A percentile compares a stretch with the other conserved stretches of the same genome.
Conservation (phyloP, 2,113 vertebrate species). For the Sinocyclocheilus anshuiensis region DNA sequence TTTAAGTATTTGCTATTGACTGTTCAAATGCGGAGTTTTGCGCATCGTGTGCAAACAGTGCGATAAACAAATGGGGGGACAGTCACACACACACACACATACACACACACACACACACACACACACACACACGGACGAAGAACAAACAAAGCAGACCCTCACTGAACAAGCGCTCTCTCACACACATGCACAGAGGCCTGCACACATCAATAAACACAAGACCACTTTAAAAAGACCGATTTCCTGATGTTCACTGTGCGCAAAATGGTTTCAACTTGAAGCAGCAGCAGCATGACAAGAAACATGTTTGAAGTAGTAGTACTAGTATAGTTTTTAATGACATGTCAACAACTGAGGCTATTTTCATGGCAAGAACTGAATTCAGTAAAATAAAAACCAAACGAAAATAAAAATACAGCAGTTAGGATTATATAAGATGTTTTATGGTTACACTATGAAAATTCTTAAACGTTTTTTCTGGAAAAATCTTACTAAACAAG, state of each 20-base stretch:
- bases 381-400: too few species aligned
- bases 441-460: too few species aligned
- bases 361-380: too few species aligned
- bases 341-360: too few species aligned
- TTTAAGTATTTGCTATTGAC: too few species aligned
- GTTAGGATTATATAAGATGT: too few species aligned
- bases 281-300: not conserved
- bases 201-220: slow-evolving; percentile 16
- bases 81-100: not conserved
- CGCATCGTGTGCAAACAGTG: too few species aligned
- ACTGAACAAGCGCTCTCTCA: slow-evolving; percentile 38
- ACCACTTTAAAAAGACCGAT: not conserved
- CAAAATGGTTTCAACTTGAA: not conserved
- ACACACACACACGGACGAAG: slow-evolving; percentile 23
- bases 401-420: too few species aligned
- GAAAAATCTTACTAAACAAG: too few species aligned
- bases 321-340: too few species aligned
- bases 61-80: slow-evolving; percentile 65
- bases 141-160: slow-evolving; percentile 28
- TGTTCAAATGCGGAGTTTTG: too few species aligned
- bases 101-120: not conserved
- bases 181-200: not conserved
- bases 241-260: slow-evolving; percentile 1
- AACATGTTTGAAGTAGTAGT: not conserved
- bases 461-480: too few species aligned